Evolutionary conservation across 2,888 invertebrate species (phyloP).

Genomic region (Eurytoma adleriae): DNA sequence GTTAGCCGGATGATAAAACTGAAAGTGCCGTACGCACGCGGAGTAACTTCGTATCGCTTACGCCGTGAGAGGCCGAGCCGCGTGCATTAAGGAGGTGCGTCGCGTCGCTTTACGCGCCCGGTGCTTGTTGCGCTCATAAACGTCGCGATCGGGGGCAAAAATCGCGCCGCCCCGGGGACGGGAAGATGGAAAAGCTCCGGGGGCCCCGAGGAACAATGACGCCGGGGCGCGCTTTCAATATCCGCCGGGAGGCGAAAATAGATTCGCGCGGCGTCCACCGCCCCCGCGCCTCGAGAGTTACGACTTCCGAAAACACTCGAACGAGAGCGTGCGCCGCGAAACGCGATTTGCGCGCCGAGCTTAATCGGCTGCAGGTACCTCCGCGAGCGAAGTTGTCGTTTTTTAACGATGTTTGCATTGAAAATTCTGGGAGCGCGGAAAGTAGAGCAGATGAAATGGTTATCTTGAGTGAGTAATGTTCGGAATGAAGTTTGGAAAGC

Average conservation of each 20-base stretch:
- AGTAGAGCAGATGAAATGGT: no score
- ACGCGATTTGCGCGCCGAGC: neutral
- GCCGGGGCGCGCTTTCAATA: slow-evolving; percentile 12
- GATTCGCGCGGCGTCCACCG: neutral
- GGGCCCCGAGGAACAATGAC: slow-evolving; percentile 23
- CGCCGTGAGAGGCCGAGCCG: neutral
- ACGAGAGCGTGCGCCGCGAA: slow-evolving; percentile 3
- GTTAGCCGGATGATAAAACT: slow-evolving; percentile 22
- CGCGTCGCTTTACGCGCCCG: neutral
- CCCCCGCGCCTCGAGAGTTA: neutral
- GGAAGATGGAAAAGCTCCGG: neutral
- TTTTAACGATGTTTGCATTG: no score
- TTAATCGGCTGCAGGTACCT: no score
- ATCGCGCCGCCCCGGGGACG: neutral
- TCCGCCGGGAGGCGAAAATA: slow-evolving; percentile 14
- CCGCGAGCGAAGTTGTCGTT: no score
- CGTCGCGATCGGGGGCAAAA: slow-evolving; percentile 1
- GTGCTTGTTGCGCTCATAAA: slow-evolving; percentile 22
- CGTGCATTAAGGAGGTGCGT: neutral
- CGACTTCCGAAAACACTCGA: slow-evolving; percentile 44
- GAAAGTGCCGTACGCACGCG: slow-evolving; percentile 1
- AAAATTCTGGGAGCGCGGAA: no score
- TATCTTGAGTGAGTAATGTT: no score
- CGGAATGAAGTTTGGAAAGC: no score
- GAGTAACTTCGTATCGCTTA: neutral